Conservation (phyloP, 2,888 invertebrate species). For the Nemotelus nigrinus region DNA sequence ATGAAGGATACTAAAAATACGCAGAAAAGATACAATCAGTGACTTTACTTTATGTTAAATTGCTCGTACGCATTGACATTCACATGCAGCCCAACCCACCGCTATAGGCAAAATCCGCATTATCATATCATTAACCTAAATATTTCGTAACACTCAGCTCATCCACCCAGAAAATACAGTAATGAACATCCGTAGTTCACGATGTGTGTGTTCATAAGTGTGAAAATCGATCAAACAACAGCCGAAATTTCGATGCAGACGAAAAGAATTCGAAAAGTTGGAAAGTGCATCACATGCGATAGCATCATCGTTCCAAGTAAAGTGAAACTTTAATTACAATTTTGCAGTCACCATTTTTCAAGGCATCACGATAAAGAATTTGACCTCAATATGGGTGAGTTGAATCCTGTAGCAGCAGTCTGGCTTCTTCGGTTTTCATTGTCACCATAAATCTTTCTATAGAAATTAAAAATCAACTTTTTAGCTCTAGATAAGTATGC, state of each 20-base stretch:
- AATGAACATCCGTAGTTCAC: too few relatives aligned
- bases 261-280: background rate
- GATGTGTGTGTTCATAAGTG: background rate
- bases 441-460: slow-evolving; percentile 7
- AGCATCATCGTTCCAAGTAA: background rate
- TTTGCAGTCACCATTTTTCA: slow-evolving; percentile 26
- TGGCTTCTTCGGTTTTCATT: slow-evolving; percentile 3
- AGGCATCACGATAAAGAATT: background rate
- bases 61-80: too few relatives aligned
- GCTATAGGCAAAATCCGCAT: too few relatives aligned
- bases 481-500: slow-evolving; percentile 6
- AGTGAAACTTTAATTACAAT: slow-evolving; percentile 19
- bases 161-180: too few relatives aligned
- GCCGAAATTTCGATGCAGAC: background rate
- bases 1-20: too few relatives aligned
- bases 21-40: too few relatives aligned
- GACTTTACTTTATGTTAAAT: too few relatives aligned
- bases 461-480: slow-evolving; percentile 14
- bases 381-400: slow-evolving; percentile 9
- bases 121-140: too few relatives aligned
- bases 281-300: slow-evolving; percentile 16
- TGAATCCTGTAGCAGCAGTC: background rate
- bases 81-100: too few relatives aligned
- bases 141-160: too few relatives aligned
- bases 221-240: slow-evolving; percentile 22